Conservation (phyloP, 2,888 invertebrate species). For the Melipona beecheii region DNA sequence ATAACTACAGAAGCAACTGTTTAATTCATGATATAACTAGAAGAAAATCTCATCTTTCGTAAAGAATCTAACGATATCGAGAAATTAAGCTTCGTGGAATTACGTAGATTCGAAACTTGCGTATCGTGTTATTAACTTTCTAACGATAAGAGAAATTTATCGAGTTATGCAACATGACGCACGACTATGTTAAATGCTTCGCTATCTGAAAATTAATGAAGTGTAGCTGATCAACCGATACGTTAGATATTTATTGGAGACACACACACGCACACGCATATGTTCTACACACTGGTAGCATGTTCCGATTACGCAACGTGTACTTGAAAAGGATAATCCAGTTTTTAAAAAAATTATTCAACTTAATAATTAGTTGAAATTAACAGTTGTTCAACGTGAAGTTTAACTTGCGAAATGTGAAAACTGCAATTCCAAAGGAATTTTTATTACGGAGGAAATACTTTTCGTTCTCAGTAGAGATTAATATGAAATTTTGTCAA, state of each 20-base stretch:
- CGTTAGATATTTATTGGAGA: constrained; percentile 1
- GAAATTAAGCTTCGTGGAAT: neutral
- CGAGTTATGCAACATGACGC: neutral
- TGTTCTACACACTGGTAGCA: neutral
- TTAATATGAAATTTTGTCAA: no score
- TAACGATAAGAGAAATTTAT: constrained; percentile 5
- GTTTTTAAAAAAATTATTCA: neutral
- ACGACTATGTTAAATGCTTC: neutral
- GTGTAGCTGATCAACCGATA: constrained; percentile 1
- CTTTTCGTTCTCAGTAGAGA: no score
- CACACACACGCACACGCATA: no score
- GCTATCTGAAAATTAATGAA: constrained; percentile 1
- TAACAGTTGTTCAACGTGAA: no score
- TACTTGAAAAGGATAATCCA: neutral
- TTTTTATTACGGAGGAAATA: no score
- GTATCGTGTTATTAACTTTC: neutral
- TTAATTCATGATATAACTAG: no score
- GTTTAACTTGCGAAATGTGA: no score
- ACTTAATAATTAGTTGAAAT: neutral
- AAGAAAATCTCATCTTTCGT: no score
- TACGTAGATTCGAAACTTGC: neutral
- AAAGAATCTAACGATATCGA: neutral
- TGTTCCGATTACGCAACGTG: neutral
- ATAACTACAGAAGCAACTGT: neutral
- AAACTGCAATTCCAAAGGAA: no score